phyloP scores from a whole-genome alignment of 2,113 vertebrate genomes.

The Lophura nycthemera region DNA sequence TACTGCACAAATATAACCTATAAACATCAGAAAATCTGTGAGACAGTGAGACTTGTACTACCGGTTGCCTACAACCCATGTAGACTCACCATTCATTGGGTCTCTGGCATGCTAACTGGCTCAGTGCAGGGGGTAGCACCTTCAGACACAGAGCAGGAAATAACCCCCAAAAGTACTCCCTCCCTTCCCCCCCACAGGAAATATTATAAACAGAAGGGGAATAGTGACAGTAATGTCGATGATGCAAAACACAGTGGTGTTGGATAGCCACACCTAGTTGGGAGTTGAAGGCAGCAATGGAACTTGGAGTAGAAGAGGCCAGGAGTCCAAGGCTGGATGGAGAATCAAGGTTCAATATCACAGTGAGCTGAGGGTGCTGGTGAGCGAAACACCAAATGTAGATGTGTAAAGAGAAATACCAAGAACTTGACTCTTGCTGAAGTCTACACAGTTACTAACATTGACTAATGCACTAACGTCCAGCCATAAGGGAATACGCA shows the following conservation, averaged over 20 bases:
- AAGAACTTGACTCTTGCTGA: not conserved
- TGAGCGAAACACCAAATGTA: accelerated
- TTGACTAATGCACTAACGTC: not conserved
- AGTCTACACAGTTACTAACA: not conserved
- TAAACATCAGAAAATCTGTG: not conserved
- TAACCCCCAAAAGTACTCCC: accelerated
- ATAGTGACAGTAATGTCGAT: not conserved
- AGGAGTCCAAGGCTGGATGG: not conserved
- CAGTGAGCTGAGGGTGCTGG: accelerated
- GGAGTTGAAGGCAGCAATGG: not conserved
- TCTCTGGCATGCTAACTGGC: accelerated
- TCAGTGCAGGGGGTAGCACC: not conserved
- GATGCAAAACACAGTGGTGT: not conserved
- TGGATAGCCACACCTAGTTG: not conserved
- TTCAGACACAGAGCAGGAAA: not conserved
- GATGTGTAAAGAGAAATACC: not conserved
- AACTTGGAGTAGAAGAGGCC: not conserved
- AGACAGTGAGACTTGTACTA: not conserved
- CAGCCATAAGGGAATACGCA: not conserved
- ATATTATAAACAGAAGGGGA: not conserved
- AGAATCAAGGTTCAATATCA: not conserved
- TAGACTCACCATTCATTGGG: not conserved
- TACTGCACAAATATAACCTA: not conserved
- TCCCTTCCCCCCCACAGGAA: not conserved
- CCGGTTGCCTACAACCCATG: not conserved